These are phyloP conservation scores for Theocolax elegans DNA, from an alignment of 1,140 invertebrate genomes.

Conservation along the genomic window DNA sequence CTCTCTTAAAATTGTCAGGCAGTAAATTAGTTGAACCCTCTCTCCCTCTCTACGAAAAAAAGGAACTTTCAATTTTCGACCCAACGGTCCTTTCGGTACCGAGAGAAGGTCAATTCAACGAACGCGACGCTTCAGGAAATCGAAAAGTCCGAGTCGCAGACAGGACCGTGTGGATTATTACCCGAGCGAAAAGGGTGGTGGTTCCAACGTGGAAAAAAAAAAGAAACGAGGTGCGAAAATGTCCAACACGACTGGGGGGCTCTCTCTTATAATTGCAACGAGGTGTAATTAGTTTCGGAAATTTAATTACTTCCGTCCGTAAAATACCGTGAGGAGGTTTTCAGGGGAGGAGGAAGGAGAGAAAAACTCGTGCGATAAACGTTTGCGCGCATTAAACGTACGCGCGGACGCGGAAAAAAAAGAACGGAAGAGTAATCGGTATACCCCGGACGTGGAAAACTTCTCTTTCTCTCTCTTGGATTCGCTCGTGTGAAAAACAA, in stretches of 20 bases:
- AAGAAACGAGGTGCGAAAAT: conserved; percentile 24
- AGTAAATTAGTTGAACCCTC: conserved; percentile 47
- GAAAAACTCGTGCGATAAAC: conserved; percentile 37
- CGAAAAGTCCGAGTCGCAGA: conserved; percentile 11
- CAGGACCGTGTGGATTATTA: neutral
- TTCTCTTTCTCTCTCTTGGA: neutral
- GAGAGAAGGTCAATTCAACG: no score
- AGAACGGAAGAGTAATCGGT: conserved; percentile 26
- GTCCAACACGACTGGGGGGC: neutral
- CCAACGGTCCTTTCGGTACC: no score
- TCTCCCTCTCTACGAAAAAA: conserved; percentile 1
- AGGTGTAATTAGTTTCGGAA: conserved; percentile 59
- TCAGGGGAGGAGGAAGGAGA: neutral
- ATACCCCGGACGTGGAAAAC: no score
- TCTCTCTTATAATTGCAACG: conserved; percentile 59
- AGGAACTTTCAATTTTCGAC: conserved; percentile 32
- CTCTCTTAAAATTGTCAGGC: no score
- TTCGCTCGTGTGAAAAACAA: neutral
- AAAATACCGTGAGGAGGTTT: no score
- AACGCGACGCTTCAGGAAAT: conserved; percentile 17
- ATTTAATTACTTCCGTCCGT: conserved; percentile 57
- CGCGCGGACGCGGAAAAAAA: no score
- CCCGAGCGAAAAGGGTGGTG: neutral
- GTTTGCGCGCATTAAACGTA: neutral
- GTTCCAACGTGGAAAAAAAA: neutral